Conservation (phyloP, 1,140 invertebrate genomes). For the Triops longicaudatus region DNA sequence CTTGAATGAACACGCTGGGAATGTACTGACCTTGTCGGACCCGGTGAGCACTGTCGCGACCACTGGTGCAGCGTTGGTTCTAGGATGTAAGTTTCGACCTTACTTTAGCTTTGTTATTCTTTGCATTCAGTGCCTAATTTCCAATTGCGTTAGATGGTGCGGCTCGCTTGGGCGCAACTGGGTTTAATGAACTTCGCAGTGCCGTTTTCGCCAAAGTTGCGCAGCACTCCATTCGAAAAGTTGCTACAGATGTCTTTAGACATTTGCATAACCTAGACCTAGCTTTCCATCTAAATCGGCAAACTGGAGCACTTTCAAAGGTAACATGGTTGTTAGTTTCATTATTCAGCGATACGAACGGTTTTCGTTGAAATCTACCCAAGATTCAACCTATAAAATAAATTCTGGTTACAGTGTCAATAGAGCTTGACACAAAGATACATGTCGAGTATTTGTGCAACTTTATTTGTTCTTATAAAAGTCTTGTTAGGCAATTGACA, state of each 20-base stretch:
- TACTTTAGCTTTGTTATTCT: not conserved
- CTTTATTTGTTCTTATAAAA: constrained; percentile 25
- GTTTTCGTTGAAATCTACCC: too few relatives aligned
- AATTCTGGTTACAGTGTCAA: too few relatives aligned
- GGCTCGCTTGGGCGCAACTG: constrained; percentile 75
- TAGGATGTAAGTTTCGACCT: constrained; percentile 70
- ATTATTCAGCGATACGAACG: too few relatives aligned
- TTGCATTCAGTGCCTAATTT: not conserved
- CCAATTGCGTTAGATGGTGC: constrained; percentile 66
- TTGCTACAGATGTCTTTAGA: constrained; percentile 92
- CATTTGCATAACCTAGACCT: constrained; percentile 95
- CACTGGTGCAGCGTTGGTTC: constrained; percentile 62
- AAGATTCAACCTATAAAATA: too few relatives aligned
- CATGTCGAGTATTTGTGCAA: too few relatives aligned
- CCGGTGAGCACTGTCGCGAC: constrained; percentile 41
- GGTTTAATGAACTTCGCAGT: constrained; percentile 93
- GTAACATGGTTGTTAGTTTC: too few relatives aligned
- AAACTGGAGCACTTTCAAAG: constrained; percentile 84
- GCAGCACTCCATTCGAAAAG: constrained; percentile 87
- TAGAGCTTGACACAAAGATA: too few relatives aligned
- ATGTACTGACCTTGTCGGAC: constrained; percentile 39
- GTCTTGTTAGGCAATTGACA: constrained; percentile 63
- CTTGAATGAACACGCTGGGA: constrained; percentile 56
- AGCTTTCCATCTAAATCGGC: constrained; percentile 83
- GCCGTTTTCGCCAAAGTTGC: constrained; percentile 98